These are phyloP conservation scores for Dinoponera quadriceps DNA, from an alignment of 1,140 invertebrate species.

Conservation along the genomic window DNA sequence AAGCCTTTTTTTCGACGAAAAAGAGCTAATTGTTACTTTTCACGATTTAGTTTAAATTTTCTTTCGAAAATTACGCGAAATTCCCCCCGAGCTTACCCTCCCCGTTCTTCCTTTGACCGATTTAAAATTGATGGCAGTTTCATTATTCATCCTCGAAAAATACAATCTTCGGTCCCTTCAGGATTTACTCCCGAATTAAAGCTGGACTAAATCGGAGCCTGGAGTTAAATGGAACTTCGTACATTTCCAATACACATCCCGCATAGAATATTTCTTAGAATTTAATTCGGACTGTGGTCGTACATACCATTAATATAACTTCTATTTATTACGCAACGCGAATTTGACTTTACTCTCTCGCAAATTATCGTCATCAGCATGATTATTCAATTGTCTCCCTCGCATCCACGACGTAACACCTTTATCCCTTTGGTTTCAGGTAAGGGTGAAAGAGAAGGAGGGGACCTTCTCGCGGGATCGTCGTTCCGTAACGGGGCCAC, in stretches of 20 bases:
- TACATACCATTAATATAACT: too few relatives aligned
- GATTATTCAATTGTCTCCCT: not conserved
- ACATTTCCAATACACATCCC: too few relatives aligned
- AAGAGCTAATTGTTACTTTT: not conserved
- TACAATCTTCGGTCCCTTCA: too few relatives aligned
- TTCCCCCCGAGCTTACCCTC: not conserved
- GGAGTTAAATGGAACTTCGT: too few relatives aligned
- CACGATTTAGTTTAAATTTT: not conserved
- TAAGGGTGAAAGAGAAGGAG: constrained; percentile 28
- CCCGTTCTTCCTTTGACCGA: not conserved
- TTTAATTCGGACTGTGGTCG: too few relatives aligned
- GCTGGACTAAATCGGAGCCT: too few relatives aligned
- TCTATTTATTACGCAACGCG: too few relatives aligned
- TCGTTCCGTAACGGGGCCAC: not conserved
- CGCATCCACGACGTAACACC: not conserved
- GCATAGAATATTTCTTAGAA: not conserved
- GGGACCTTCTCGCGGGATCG: not conserved
- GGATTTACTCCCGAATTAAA: too few relatives aligned
- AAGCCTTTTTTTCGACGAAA: too few relatives aligned
- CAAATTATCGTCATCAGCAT: not conserved
- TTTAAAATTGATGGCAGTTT: not conserved
- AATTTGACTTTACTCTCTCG: too few relatives aligned
- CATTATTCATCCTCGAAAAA: too few relatives aligned
- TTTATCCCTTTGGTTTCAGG: constrained; percentile 67
- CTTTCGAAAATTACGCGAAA: too few relatives aligned